Percentiles rank a stretch among this genome's conserved stretches.
phyloP scores from a whole-genome alignment of 2,888 invertebrate species.

The Pimpla rufipes region DNA sequence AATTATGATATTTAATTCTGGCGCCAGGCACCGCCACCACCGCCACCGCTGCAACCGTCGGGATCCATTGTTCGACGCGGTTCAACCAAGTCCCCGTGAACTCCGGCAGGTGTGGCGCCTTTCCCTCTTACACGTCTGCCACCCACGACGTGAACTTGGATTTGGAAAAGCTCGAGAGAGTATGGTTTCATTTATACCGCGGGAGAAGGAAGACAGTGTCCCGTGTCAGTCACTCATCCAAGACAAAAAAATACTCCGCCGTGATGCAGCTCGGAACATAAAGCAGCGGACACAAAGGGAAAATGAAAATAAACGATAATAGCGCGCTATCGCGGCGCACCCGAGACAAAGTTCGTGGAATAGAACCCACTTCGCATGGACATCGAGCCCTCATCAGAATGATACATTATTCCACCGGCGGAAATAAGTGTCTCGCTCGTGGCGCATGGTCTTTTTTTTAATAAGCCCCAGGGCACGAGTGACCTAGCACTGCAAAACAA shows the following conservation, averaged over 20 bases:
- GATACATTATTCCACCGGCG: slow-evolving; percentile 70
- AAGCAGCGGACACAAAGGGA: neutral
- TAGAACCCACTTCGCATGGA: too few species aligned
- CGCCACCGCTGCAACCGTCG: slow-evolving; percentile 57
- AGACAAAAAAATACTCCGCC: slow-evolving; percentile 17
- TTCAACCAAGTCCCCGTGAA: slow-evolving; percentile 68
- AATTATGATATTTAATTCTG: slow-evolving; percentile 83
- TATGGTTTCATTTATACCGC: slow-evolving; percentile 2
- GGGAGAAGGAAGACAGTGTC: neutral
- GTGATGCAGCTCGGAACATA: neutral
- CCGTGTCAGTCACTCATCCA: slow-evolving; percentile 4
- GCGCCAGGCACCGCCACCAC: slow-evolving; percentile 41
- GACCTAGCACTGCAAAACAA: slow-evolving; percentile 34
- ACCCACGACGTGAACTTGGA: neutral
- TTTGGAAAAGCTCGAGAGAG: slow-evolving; percentile 8
- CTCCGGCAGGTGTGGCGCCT: slow-evolving; percentile 72
- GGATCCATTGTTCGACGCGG: slow-evolving; percentile 76
- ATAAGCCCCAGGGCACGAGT: slow-evolving; percentile 37
- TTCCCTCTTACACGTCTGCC: slow-evolving; percentile 36
- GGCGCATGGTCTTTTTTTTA: slow-evolving; percentile 60
- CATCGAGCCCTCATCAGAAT: slow-evolving; percentile 69
- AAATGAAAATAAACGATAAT: neutral
- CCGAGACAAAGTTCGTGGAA: too few species aligned
- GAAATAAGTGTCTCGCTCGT: slow-evolving; percentile 69
- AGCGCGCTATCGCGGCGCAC: too few species aligned